Evolutionary conservation across 2,113 vertebrate species (phyloP).

Genomic region (Ursus arctos): DNA sequence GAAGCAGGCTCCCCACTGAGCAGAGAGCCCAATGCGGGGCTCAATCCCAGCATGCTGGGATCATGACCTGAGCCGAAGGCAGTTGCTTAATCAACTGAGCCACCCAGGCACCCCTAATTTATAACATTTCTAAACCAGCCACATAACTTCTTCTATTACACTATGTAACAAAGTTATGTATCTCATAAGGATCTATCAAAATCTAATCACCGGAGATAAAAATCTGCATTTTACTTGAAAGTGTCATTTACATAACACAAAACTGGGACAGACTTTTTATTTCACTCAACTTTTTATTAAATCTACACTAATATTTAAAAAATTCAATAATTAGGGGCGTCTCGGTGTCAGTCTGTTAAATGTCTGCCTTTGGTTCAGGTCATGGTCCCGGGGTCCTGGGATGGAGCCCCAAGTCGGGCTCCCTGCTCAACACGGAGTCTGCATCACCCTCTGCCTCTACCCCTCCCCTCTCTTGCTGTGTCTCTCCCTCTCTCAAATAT

Average conservation of each 20-base stretch:
- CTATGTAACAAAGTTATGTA: not conserved
- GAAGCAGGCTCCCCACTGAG: no score
- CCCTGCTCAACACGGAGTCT: no score
- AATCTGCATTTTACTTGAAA: conserved; percentile 49
- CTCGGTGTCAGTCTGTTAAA: not conserved
- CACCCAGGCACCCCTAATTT: no score
- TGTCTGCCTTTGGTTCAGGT: not conserved
- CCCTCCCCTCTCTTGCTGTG: not conserved
- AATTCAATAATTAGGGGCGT: not conserved
- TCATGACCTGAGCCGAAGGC: no score
- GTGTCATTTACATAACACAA: not conserved
- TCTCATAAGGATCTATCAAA: not conserved
- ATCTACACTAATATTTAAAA: conserved; percentile 40
- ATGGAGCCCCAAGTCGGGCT: not conserved
- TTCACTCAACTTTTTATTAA: conserved; percentile 52
- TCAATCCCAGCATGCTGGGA: no score
- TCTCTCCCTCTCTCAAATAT: not conserved
- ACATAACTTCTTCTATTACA: not conserved
- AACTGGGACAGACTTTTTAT: not conserved
- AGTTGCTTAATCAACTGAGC: no score
- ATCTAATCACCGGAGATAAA: conserved; percentile 4
- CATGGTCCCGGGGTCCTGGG: not conserved
- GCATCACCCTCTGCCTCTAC: not conserved
- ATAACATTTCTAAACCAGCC: conserved; percentile 10
- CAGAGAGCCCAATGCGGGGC: no score